Conservation (phyloP, 2,113 vertebrate genomes). For the Sapayoa aenigma region DNA sequence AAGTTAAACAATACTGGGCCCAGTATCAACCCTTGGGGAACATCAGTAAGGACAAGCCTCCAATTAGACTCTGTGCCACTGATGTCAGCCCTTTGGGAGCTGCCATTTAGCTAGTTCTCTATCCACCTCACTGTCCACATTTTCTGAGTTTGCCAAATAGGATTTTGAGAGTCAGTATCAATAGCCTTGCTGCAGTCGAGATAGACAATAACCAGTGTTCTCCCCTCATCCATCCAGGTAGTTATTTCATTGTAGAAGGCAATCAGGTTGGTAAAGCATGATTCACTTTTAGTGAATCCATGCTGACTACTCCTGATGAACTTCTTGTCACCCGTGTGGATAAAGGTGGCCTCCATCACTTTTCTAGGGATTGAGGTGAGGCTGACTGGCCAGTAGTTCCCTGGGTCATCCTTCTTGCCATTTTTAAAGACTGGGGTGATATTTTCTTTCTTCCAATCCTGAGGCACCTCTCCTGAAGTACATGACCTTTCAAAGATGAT, state of each 20-base stretch:
- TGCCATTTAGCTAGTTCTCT: not conserved
- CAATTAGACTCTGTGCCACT: not conserved
- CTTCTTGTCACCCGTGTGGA: not conserved
- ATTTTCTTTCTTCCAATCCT: not conserved
- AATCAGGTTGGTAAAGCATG: not conserved
- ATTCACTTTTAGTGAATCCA: not conserved
- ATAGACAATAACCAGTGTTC: too few relatives aligned
- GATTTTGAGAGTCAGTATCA: too few relatives aligned
- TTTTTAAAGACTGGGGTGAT: not conserved
- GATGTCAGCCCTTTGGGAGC: not conserved
- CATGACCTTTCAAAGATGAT: not conserved
- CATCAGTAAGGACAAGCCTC: not conserved
- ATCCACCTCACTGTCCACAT: not conserved
- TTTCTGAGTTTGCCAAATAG: not conserved
- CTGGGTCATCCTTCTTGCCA: not conserved
- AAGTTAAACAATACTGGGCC: not conserved
- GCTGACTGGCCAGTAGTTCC: not conserved
- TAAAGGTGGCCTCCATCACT: not conserved
- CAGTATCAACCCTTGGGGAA: accelerated
- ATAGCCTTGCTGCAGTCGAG: not conserved
- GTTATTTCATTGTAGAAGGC: not conserved
- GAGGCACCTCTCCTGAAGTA: not conserved
- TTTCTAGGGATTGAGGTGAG: not conserved
- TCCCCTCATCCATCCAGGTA: not conserved
- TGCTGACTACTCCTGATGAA: not conserved